phyloP scores from a whole-genome alignment of 2,888 invertebrate genomes.

The Nasonovia ribisnigri region DNA sequence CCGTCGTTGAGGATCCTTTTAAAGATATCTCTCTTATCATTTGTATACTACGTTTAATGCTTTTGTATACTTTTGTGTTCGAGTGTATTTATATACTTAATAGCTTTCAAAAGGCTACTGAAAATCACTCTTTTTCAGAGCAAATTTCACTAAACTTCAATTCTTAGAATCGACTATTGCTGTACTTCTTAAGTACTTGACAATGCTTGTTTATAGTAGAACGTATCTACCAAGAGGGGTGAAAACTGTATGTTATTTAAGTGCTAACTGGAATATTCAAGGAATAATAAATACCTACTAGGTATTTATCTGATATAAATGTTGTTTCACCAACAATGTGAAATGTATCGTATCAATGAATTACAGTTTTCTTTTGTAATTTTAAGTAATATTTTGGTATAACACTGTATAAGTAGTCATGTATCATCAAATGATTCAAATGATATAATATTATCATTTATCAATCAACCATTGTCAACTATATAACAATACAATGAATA shows the following conservation, averaged over 20 bases:
- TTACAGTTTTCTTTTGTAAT: background rate
- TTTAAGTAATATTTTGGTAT: background rate
- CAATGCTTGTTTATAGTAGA: background rate
- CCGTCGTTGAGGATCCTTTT: background rate
- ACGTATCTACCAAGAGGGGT: background rate
- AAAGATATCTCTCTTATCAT: background rate
- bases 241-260: background rate
- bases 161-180: background rate
- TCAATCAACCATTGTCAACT: background rate
- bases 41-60: background rate
- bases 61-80: background rate
- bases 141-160: background rate
- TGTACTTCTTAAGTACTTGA: background rate
- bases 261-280: background rate
- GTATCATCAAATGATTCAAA: background rate
- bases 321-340: background rate
- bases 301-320: background rate
- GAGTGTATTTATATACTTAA: background rate
- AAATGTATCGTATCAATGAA: background rate
- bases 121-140: background rate
- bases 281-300: background rate
- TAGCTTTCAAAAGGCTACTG: background rate
- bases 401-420: background rate
- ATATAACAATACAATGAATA: background rate
- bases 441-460: background rate